phyloP scores from a whole-genome alignment of 2,888 invertebrate species.

The Nymphalis c-album region DNA sequence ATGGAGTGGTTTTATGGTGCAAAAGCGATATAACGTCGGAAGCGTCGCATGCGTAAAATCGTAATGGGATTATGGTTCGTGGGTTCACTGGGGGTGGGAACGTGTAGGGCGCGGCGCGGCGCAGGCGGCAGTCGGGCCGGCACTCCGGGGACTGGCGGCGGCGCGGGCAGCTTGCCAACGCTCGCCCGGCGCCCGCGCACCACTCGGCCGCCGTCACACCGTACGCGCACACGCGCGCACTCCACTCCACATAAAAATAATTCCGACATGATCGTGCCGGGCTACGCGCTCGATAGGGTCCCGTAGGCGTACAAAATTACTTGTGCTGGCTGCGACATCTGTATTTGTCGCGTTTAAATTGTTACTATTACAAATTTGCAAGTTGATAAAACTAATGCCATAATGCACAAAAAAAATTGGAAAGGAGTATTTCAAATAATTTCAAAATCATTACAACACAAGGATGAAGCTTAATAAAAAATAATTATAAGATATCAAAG shows the following conservation, averaged over 20 bases:
- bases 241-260: conserved; percentile 66
- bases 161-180: conserved; percentile 72
- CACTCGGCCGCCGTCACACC: conserved; percentile 68
- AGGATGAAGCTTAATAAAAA: too few species aligned
- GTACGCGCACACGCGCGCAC: conserved; percentile 36
- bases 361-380: too few species aligned
- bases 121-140: conserved; percentile 68
- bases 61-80: conserved; percentile 27
- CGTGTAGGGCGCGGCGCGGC: conserved; percentile 44
- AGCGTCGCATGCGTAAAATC: conserved; percentile 33
- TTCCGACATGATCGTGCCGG: conserved; percentile 49
- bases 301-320: not conserved
- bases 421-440: too few species aligned
- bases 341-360: too few species aligned
- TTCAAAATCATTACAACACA: too few species aligned
- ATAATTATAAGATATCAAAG: too few species aligned
- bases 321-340: not conserved
- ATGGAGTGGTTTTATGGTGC: conserved; percentile 36
- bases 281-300: not conserved
- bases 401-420: too few species aligned
- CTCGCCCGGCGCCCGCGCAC: conserved; percentile 59
- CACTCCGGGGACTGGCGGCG: conserved; percentile 70
- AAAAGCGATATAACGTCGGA: conserved; percentile 35
- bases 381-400: too few species aligned
- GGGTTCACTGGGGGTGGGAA: conserved; percentile 28